Evolutionary conservation across 1,140 invertebrate species (phyloP).

Genomic region (Psilanteris sp.): DNA sequence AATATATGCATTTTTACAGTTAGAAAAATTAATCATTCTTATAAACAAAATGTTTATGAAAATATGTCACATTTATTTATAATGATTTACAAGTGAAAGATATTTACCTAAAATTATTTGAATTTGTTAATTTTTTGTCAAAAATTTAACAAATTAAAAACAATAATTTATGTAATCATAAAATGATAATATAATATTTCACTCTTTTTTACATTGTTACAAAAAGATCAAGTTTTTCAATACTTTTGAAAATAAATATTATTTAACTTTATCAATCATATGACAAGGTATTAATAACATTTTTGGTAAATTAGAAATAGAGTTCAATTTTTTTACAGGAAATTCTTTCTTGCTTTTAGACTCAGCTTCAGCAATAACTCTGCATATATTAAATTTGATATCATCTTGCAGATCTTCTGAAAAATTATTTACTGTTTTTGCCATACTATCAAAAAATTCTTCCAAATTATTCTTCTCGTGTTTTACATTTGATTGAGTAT

Average conservation of each 20-base stretch:
- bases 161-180: too few species aligned
- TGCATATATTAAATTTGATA: conserved; percentile 76
- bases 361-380: conserved; percentile 75
- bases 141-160: too few species aligned
- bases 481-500: neutral
- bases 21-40: too few species aligned
- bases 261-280: conserved; percentile 68
- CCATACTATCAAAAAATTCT: conserved; percentile 76
- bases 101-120: too few species aligned
- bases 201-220: too few species aligned
- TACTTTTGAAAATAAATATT: neutral
- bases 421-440: conserved; percentile 72
- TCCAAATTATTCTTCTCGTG: conserved; percentile 68
- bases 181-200: too few species aligned
- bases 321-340: conserved; percentile 1
- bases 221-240: too few species aligned
- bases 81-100: too few species aligned
- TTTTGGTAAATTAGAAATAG: conserved; percentile 67
- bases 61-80: too few species aligned
- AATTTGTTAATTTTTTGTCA: too few species aligned
- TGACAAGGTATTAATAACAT: conserved; percentile 70
- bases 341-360: conserved; percentile 58
- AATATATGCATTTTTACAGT: too few species aligned
- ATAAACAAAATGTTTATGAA: too few species aligned
- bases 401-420: conserved; percentile 73